Base-by-base conservation (phyloP, 1,140 invertebrate species). In the Drosophila micromelanica region DNA sequence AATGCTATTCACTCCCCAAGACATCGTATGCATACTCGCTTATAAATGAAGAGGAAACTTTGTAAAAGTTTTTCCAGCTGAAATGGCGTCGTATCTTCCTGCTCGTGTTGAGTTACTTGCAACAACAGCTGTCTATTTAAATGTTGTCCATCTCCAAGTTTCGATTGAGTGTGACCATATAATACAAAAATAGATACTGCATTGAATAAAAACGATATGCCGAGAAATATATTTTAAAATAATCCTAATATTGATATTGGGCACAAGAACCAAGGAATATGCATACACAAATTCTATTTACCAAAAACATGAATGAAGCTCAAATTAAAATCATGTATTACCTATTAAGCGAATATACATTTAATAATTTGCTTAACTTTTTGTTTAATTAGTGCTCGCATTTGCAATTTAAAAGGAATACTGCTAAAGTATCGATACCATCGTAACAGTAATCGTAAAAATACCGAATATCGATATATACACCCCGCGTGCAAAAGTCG, bases 401-500 rank as follows among this genome's bases (percentile, higher is more conserved):
- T 27, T 27, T 23, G 20, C 2, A 23, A 23, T 23, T 23, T 23
- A 23, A 23, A 23, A 20, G 2, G n/a, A n/a, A n/a, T n/a, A n/a
- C n/a, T n/a, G n/a, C n/a, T n/a, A 20, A 23, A 23, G 3, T 17
- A 52, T 17, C 49, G 49, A 52, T 35, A 35, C 8, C 13, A 7
- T 7, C 27, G 23, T 8, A 11, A 56, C 35, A 2, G 43, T 45
- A 1, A 35, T 35, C 32, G 32, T 7, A 35, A 35, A 60, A 46
- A 35, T 60, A 9, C 3, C 1, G 12, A 20, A n/a, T 46, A 60
- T 60, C 17, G 42, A 60, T 13, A 32, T n/a, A 15, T 13, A 8
- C 32, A 20, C 12, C 43, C 46, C 52, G 37, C 68, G 61, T 72
- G 69, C 54, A 46, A 45, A 9, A 45, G 40, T 45, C 13, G n/a